phyloP scores from a whole-genome alignment of 2,888 invertebrate species.

The Pyrrhosoma nymphula region DNA sequence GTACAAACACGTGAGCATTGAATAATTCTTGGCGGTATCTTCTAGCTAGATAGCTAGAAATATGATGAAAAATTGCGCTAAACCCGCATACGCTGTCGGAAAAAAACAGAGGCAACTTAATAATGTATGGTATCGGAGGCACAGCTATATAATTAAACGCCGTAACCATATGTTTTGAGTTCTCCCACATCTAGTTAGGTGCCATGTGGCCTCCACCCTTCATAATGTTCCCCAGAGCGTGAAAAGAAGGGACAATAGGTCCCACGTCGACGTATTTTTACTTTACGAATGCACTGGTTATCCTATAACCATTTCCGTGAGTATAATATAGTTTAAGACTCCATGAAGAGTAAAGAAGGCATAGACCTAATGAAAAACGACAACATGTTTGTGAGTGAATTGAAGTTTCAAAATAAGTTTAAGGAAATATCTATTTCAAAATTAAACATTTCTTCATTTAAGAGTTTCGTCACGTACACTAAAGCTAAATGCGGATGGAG shows the following conservation, averaged over 20 bases:
- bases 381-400: no score
- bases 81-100: neutral
- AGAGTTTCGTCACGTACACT: no score
- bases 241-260: constrained; percentile 22
- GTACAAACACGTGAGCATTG: no score
- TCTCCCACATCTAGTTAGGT: constrained; percentile 38
- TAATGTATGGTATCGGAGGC: neutral
- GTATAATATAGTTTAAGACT: no score
- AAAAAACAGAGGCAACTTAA: neutral
- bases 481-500: no score
- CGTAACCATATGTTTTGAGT: constrained; percentile 55
- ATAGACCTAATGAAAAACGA: no score
- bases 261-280: neutral
- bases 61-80: neutral
- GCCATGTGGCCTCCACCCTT: constrained; percentile 48
- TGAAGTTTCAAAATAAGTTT: no score
- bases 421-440: no score
- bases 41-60: neutral
- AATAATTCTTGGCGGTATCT: neutral
- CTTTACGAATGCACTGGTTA: neutral
- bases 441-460: no score
- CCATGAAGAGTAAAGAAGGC: no score
- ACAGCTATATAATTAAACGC: constrained; percentile 54
- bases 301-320: neutral
- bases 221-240: constrained; percentile 27